Evolutionary conservation across 2,113 vertebrate species (phyloP).

Genomic region (Monopterus albus): DNA sequence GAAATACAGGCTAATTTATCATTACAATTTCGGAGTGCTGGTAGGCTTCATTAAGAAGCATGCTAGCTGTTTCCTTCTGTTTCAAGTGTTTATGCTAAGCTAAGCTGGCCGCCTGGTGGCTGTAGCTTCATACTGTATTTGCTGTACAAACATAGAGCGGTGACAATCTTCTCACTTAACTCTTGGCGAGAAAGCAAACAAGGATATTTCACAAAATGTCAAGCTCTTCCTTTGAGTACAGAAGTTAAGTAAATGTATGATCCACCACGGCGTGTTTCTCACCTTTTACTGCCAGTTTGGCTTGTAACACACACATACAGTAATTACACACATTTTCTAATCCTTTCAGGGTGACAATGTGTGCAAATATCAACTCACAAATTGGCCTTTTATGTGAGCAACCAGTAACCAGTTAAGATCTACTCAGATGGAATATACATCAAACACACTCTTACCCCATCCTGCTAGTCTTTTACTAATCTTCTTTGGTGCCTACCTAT

Average conservation of each 20-base stretch:
- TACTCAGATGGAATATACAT: not conserved
- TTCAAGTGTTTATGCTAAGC: slow-evolving; percentile 1
- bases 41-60: not conserved
- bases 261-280: not conserved
- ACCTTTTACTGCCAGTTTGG: slow-evolving; percentile 2
- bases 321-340: too few relatives aligned
- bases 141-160: not conserved
- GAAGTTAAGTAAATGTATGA: not conserved
- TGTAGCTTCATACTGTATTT: not conserved
- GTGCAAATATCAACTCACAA: slow-evolving; percentile 16
- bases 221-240: not conserved
- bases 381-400: slow-evolving; percentile 4
- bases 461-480: not conserved
- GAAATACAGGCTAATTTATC: too few relatives aligned
- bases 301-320: too few relatives aligned
- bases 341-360: too few relatives aligned
- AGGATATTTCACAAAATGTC: not conserved
- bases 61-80: not conserved
- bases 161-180: not conserved
- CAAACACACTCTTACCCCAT: not conserved
- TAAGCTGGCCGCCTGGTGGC: not conserved
- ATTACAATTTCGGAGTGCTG: not conserved
- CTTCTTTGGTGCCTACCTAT: slow-evolving; percentile 84
- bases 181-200: not conserved
- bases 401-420: slow-evolving; percentile 11